Evolutionary conservation across 2,888 invertebrate genomes (phyloP), one percentile per base, ranked within the genome.

Genomic region (Dendrolimus pini): DNA sequence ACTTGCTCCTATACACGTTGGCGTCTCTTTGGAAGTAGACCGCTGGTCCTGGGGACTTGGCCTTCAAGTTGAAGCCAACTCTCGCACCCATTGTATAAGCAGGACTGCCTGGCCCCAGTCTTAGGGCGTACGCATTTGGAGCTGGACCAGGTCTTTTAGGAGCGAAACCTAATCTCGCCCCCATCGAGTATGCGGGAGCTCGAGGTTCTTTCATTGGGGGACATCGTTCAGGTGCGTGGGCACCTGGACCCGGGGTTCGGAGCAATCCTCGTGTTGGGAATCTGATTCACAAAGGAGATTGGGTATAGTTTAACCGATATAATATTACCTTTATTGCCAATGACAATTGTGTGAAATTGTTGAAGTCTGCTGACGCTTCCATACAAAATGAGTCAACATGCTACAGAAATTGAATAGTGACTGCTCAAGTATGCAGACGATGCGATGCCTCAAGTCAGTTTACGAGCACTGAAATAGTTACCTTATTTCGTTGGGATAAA

Each of bases 221-320:
- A 60, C 90, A 92, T 60, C 89, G 85, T 74, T 94, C 93, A 0
- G 93, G 93, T 12, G 89, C 91, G 78, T 94, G 94, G 12, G 93
- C 92, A 7, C 93, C 94, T 0, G 94, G 94, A 0, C 94, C 94
- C 9, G 94, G 94, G 55, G 91, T 90, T 58, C 78, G 77, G 47
- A 72, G 60, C 9, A 68, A 63, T 6, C 64, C 56, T 13, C 85
- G 81, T 30, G 62, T 42, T 1, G 75, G 67, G 57, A 84, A 75
- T 58, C 84, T 83, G 64, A 57, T 59, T 67, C n/a, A 30, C 30
- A 30, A 30, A 6, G 30, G 30, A 30, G 30, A 30, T 30, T 30
- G 6, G 30, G 30, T 30, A 30, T 30, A 30, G 30, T 30, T 30
- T 30, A 30, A 30, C 30, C 30, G 3, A 30, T 30, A 30, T 30